phyloP scores from a whole-genome alignment of 2,113 vertebrate genomes.

The Bambusicola thoracicus region DNA sequence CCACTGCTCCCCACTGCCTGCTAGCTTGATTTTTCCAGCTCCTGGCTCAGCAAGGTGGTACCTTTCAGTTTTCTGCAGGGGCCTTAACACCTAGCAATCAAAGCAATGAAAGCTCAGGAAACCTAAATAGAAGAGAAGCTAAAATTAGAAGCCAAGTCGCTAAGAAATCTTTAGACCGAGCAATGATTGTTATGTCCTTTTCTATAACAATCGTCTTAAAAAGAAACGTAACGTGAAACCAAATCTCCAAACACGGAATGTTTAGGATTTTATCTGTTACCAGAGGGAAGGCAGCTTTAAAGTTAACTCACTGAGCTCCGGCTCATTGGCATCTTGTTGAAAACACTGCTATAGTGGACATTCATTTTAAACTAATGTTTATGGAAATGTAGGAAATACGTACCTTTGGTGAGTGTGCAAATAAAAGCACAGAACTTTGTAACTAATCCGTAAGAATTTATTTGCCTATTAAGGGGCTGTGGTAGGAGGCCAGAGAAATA shows the following conservation, averaged over 20 bases:
- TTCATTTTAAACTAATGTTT: constrained; percentile 3
- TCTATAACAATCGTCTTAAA: not conserved
- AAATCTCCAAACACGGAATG: not conserved
- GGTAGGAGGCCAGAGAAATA: constrained; percentile 8
- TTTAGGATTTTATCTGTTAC: not conserved
- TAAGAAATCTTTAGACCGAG: not conserved
- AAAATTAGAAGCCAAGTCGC: not conserved
- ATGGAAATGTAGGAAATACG: constrained; percentile 29
- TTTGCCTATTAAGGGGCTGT: constrained; percentile 11
- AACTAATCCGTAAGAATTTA: constrained; percentile 36
- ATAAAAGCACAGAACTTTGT: constrained; percentile 49
- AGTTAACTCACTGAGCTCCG: not conserved
- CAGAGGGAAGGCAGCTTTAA: not conserved
- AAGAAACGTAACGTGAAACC: not conserved
- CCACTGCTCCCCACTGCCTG: not conserved
- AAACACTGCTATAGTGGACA: not conserved
- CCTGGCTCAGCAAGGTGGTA: not conserved
- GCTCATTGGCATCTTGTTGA: constrained; percentile 21
- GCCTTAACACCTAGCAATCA: not conserved
- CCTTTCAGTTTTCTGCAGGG: not conserved
- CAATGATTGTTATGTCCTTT: not conserved
- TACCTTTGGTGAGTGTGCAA: not conserved
- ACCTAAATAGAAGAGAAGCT: not conserved
- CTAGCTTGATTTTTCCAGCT: not conserved
- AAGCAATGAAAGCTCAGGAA: not conserved